Percentiles rank a stretch among this genome's conserved stretches.
phyloP scores from a whole-genome alignment of 2,113 vertebrate species.

The Nerophis ophidion region DNA sequence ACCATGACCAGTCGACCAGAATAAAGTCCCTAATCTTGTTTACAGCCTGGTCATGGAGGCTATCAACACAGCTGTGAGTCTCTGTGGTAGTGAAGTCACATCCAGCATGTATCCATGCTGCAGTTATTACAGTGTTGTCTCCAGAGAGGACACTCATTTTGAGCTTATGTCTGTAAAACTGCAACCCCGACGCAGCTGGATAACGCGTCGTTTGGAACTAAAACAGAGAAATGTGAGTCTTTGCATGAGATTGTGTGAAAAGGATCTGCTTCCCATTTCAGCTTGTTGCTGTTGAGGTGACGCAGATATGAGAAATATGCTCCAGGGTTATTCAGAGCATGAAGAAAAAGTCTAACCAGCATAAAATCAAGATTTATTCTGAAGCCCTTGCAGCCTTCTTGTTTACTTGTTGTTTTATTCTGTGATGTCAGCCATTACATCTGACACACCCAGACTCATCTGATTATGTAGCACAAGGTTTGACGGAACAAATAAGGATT shows the following conservation, averaged over 20 bases:
- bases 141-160: too few relatives aligned
- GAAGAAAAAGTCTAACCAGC: constrained; percentile 6
- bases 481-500: constrained; percentile 48
- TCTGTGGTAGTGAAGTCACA: constrained; percentile 23
- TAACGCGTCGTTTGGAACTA: not conserved
- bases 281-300: not conserved
- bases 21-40: constrained; percentile 8
- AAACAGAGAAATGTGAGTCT: not conserved
- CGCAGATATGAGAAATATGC: not conserved
- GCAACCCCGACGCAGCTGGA: not conserved
- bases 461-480: constrained; percentile 28
- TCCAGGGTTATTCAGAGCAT: constrained; percentile 11
- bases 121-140: too few relatives aligned
- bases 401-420: constrained; percentile 12
- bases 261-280: not conserved
- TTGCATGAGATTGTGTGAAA: not conserved
- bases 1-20: too few relatives aligned
- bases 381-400: constrained; percentile 9
- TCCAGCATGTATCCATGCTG: constrained; percentile 23
- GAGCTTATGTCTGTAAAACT: not conserved
- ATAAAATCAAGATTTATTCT: constrained; percentile 9
- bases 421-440: constrained; percentile 19
- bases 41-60: constrained; percentile 4
- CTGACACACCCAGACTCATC: constrained; percentile 31
- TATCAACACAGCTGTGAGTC: constrained; percentile 26